These are phyloP conservation scores for Cheilosia scutellata DNA, from an alignment of 2,888 invertebrate species.

Conservation along the genomic window DNA sequence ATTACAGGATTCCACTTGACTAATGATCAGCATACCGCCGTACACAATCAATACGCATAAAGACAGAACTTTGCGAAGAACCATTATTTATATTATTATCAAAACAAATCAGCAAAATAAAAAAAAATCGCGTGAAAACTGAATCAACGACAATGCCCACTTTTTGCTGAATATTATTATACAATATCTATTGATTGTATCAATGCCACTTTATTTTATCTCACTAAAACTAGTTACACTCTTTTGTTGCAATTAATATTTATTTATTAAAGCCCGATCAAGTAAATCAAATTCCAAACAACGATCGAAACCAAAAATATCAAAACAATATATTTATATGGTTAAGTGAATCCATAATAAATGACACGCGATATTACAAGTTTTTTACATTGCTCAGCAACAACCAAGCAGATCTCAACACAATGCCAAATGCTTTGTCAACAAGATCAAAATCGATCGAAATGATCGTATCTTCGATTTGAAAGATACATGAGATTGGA, in stretches of 20 bases:
- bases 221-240: slow-evolving; percentile 14
- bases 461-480: slow-evolving; percentile 69
- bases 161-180: neutral
- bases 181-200: neutral
- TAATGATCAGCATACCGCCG: slow-evolving; percentile 80
- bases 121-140: neutral
- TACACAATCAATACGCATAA: slow-evolving; percentile 74
- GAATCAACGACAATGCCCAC: neutral
- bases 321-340: slow-evolving; percentile 27
- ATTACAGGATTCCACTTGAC: slow-evolving; percentile 87
- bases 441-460: slow-evolving; percentile 69
- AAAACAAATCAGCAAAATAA: slow-evolving; percentile 6
- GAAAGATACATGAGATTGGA: slow-evolving; percentile 58
- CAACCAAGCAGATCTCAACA: slow-evolving; percentile 26
- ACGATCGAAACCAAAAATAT: neutral
- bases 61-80: slow-evolving; percentile 60
- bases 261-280: neutral
- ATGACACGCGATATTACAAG: slow-evolving; percentile 21
- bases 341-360: slow-evolving; percentile 45
- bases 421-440: slow-evolving; percentile 60
- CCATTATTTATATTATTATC: slow-evolving; percentile 48
- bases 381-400: slow-evolving; percentile 53
- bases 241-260: neutral
- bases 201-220: slow-evolving; percentile 12
- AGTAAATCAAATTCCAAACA: slow-evolving; percentile 22